A percentile compares a stretch with the other conserved stretches of the same genome.
Conservation (phyloP, 2,113 vertebrate species). For the Maccullochella peelii region DNA sequence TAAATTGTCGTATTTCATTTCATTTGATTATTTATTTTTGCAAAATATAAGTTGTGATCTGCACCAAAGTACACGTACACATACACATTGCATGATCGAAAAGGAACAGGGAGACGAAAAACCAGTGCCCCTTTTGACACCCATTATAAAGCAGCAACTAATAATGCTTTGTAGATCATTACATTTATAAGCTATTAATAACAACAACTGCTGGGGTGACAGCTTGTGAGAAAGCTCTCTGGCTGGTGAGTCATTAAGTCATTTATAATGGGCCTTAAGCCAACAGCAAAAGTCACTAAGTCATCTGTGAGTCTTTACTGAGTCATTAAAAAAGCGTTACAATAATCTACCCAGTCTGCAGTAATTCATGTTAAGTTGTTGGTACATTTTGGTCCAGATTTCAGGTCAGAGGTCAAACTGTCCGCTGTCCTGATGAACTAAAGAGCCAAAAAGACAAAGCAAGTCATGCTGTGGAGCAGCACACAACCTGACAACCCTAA, state of each 20-base stretch:
- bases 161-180: background rate
- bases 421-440: background rate
- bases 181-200: background rate
- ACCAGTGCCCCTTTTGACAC: background rate
- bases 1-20: background rate
- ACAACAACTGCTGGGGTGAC: background rate
- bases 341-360: background rate
- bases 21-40: background rate
- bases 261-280: background rate
- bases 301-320: background rate
- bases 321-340: background rate
- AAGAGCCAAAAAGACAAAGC: background rate
- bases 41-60: background rate
- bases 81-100: background rate
- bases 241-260: background rate
- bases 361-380: background rate
- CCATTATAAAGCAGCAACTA: background rate
- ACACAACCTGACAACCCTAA: background rate
- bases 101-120: background rate
- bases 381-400: background rate
- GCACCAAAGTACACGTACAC: background rate
- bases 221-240: background rate
- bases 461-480: background rate
- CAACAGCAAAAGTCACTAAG: background rate
- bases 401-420: conserved; percentile 11